Evolutionary conservation across 1,140 invertebrate species (phyloP), one percentile per base, ranked within the genome.

Genomic region (Sarcophaga bullata): DNA sequence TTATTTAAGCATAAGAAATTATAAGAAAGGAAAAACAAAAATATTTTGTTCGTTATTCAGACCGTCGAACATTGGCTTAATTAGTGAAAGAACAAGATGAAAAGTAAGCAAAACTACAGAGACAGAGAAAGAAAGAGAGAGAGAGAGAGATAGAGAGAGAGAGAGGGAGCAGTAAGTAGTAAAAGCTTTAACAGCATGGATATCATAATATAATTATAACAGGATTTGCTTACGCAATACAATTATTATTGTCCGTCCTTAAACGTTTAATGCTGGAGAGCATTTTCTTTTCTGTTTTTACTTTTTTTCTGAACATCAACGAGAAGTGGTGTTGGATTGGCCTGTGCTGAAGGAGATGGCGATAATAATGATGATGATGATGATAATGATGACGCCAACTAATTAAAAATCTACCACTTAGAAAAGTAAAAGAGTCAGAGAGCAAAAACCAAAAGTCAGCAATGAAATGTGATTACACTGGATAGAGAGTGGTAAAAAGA

Each of bases 161-260:
- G 25, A 37, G 25, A 37, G 25, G 4, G 4, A 37, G 25, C 25
- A 37, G 25, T 37, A 37, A 37, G 25, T n/a, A 58, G 11, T 7
- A 58, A n/a, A 11, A 58, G 54, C 54, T 13, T 5, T 7, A 58
- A n/a, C 11, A 58, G 54, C 54, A 58, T 7, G 17, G 62, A 19
- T 8, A 25, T n/a, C 25, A 37, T 68, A 68, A 19, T 25, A 68
- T 68, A 68, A 68, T 68, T 68, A 68, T 25, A 68, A 58, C 46
- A 78, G 75, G 75, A 78, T 78, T 78, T 78, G 75, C 75, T 78
- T 78, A 78, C 75, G 75, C 75, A 78, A 78, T 78, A 50, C 75
- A 50, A 78, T 78, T 78, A 78, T 78, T 78, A 19, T 25, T 17
- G 48, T 50, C 62, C 62, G 48, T 50, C 62, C 62, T 68, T 19